These are phyloP conservation scores for Aphidius colemani DNA, from an alignment of 2,888 invertebrate species.

Conservation along the genomic window DNA sequence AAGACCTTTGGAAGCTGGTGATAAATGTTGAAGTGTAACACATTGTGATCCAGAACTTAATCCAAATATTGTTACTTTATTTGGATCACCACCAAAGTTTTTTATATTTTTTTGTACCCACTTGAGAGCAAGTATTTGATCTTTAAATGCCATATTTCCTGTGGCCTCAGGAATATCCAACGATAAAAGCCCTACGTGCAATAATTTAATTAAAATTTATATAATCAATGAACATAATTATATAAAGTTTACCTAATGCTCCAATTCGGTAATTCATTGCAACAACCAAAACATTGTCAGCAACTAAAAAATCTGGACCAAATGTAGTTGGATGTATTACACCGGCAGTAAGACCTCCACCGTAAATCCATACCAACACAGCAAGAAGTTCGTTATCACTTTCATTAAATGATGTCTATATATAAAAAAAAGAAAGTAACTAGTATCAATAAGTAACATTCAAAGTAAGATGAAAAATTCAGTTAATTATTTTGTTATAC, in stretches of 20 bases:
- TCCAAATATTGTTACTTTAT: conserved; percentile 64
- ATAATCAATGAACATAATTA: no score
- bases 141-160: conserved; percentile 52
- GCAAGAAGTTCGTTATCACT: conserved; percentile 19
- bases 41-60: conserved; percentile 62
- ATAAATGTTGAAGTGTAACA: conserved; percentile 38
- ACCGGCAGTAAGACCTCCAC: conserved; percentile 36
- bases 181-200: conserved; percentile 36
- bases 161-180: conserved; percentile 36
- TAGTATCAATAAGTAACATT: no score
- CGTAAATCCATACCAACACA: conserved; percentile 43
- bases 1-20: conserved; percentile 49
- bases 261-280: conserved; percentile 43
- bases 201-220: no score
- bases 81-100: conserved; percentile 32
- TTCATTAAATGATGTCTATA: neutral
- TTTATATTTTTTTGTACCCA: conserved; percentile 63
- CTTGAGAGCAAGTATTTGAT: conserved; percentile 63
- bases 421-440: no score
- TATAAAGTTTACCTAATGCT: conserved; percentile 36
- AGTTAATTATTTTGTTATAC: neutral
- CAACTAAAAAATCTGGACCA: conserved; percentile 42
- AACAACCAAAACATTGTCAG: conserved; percentile 40
- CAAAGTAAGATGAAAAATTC: no score
- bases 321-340: neutral